Evolutionary conservation across 2,888 invertebrate species (phyloP), one percentile per base, ranked within the genome.

Genomic region (Chaitophorus viminalis): DNA sequence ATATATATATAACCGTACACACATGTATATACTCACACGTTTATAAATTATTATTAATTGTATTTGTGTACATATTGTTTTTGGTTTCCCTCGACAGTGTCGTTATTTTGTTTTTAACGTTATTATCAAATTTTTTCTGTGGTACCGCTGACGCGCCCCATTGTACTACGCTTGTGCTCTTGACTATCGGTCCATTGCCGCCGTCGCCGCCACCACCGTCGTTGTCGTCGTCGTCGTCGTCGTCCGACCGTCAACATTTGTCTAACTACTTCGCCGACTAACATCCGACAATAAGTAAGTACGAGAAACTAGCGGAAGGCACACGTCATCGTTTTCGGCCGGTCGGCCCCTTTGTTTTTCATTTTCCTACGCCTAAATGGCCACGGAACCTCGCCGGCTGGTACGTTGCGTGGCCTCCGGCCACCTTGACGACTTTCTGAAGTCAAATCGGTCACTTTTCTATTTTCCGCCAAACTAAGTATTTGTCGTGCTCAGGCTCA

Each of bases 141-240:
- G 11, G 60, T 29, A 68, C 25, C 84, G 77, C 31, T 36, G 84
- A 77, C 84, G 84, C 84, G 84, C 84, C 84, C 84, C 68, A 39
- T 76, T 46, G 68, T 33, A 5, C 39, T 29, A 70, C 31, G 46
- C 14, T 46, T 14, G 46, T 14, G 11, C 54, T n/a, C n/a, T n/a
- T n/a, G n/a, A 17, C 70, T 9, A 36, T 39, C 39, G 60, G n/a
- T 65, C 33, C 25, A 33, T 72, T 17, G 54, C 54, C 33, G 36
- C 29, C 14, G 33, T 25, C 60, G 60, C 29, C 60, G 17, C 9
- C n/a, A 11, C n/a, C n/a, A 5, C 60, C 60, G 60, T 25, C 25
- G 60, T 21, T 21, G 60, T 14, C 72, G 39, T 39, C 68, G 76
- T 77, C 60, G 60, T 25, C 60, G 60, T 25, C 9, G 60, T 14